Evolutionary conservation across 2,797 vertebrate species (phyloP).

Genomic region (Xiphorhynchus erythropygius): DNA sequence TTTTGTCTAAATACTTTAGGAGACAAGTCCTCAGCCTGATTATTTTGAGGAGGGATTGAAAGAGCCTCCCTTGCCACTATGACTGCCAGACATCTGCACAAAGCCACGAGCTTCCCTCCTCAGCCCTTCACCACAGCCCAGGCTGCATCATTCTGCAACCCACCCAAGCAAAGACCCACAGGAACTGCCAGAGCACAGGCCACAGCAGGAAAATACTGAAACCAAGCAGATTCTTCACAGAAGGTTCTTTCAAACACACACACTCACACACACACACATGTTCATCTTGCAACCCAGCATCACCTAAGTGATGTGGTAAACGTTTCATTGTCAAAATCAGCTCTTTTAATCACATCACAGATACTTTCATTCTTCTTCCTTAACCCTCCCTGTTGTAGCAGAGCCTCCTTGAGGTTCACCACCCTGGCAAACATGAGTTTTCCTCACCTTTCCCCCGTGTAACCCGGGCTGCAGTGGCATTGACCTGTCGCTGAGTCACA

Average conservation of each 20-base stretch:
- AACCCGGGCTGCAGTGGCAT: slow-evolving; percentile 90
- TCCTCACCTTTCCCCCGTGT: slow-evolving; percentile 89
- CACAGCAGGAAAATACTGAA: background rate
- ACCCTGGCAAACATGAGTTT: background rate
- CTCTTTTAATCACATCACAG: rapidly evolving
- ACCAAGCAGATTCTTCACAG: background rate
- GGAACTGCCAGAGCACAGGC: background rate
- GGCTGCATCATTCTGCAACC: background rate
- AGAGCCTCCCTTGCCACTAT: background rate
- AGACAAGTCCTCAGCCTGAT: background rate
- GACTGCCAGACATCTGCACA: background rate
- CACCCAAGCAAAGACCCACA: background rate
- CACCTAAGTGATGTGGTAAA: background rate
- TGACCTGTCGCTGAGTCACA: slow-evolving; percentile 85
- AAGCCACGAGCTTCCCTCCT: background rate
- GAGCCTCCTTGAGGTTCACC: background rate
- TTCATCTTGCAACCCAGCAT: background rate
- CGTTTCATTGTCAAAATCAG: background rate
- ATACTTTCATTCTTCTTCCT: background rate
- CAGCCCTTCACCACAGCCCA: background rate
- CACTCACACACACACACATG: no score
- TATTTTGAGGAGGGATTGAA: background rate
- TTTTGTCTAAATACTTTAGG: background rate
- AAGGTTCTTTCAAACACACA: background rate
- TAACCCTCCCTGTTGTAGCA: background rate